Base-by-base conservation (phyloP, 2,797 vertebrate species). In the Lithobates pipiens region DNA sequence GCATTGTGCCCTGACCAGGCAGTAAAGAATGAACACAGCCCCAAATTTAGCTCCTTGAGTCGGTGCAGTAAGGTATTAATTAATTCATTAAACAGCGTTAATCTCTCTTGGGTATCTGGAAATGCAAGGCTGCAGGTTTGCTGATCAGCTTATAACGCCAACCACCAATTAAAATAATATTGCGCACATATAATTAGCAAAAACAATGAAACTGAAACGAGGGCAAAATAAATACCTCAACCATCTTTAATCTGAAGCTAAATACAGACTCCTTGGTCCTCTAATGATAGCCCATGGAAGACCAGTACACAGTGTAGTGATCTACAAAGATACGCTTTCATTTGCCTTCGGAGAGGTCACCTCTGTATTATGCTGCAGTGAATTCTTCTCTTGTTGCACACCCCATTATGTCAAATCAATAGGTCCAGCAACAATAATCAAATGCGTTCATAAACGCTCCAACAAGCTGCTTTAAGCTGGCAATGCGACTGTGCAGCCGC, bases 161-260 rank as follows among this genome's bases (percentile, higher is more conserved):
- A 80, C 67, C 39, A n/a, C 25, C 67, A 34, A 80, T 80, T 80
- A 80, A 54, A 80, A 50, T 54, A 80, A 80, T 80, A 80, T 50
- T 23, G 16, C 5, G 6, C 13, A 46, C 46, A 50, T 80, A 80
- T 70, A 46, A 70, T 80, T 80, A 80, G 27, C 42, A 13, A 69
- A 44, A 32, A 46, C 77, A 68, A 79, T 29, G 13, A 79, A 42
- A 79, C 21, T 3, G 25, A 42, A 61, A n/a, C 21, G 11, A 3
- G 18, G 0, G 50, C 10, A 2, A 16, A 23, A 57, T 13, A 57
- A 70, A 29, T 70, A 5, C 9, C 23, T 70, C 16, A 8, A 5
- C 29, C 13, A 25, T 65, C 2, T 23, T 18, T 72, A 21, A 77
- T 39, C 11, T 25, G 57, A n/a, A 39, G 10, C 44, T 65, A 77